Conservation (phyloP, 2,888 invertebrate genomes). For the Seira musarum region DNA sequence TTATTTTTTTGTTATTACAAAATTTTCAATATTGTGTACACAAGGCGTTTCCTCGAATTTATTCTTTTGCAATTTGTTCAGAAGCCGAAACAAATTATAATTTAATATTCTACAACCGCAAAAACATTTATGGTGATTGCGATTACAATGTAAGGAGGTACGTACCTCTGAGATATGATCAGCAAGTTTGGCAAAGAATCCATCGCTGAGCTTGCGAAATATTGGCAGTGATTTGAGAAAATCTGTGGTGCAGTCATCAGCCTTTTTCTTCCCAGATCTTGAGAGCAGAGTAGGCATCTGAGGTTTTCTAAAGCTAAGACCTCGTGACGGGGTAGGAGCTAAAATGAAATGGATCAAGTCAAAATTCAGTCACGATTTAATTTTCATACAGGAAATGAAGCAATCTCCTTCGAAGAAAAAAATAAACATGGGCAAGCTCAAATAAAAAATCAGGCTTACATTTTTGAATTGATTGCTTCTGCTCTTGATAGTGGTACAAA, state of each 20-base stretch:
- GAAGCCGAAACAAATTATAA: neutral
- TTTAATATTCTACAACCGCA: neutral
- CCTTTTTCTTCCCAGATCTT: slow-evolving; percentile 52
- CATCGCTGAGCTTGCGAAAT: slow-evolving; percentile 80
- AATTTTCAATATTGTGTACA: no score
- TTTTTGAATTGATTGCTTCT: slow-evolving; percentile 41
- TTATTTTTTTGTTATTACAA: no score
- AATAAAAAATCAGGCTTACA: no score
- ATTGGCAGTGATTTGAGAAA: slow-evolving; percentile 88
- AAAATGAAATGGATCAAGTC: slow-evolving; percentile 3
- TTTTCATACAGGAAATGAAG: slow-evolving; percentile 28
- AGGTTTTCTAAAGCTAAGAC: slow-evolving; percentile 48
- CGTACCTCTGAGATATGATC: slow-evolving; percentile 89
- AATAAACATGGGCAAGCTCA: no score
- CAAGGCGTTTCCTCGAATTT: no score
- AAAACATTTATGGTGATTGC: no score
- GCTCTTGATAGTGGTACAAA: slow-evolving; percentile 40
- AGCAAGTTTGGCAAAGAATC: slow-evolving; percentile 85
- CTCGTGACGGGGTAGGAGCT: slow-evolving; percentile 55
- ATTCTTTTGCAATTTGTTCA: no score
- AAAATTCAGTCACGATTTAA: slow-evolving; percentile 24
- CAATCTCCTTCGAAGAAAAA: neutral
- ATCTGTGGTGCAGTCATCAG: slow-evolving; percentile 73
- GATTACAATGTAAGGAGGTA: no score
- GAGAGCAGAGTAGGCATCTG: slow-evolving; percentile 43